Evolutionary conservation across 2,888 invertebrate genomes (phyloP).

Genomic region (Xanthorhoe spadicearia): DNA sequence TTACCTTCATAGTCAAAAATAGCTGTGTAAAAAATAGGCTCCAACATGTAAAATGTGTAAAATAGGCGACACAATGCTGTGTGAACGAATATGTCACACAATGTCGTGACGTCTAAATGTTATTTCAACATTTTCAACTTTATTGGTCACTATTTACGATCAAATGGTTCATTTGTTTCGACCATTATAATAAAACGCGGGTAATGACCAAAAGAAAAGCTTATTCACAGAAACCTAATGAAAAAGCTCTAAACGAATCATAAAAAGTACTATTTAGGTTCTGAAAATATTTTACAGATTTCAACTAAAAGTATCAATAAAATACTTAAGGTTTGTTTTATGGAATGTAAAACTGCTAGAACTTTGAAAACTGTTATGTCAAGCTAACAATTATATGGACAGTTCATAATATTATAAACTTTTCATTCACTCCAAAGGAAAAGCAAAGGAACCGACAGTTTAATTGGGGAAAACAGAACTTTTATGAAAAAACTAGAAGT

Average conservation of each 20-base stretch:
- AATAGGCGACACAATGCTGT: neutral
- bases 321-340: neutral
- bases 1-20: too few species aligned
- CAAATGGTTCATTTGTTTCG: conserved; percentile 24
- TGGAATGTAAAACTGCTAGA: too few species aligned
- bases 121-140: conserved; percentile 24
- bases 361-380: too few species aligned
- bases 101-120: conserved; percentile 1
- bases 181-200: conserved; percentile 28
- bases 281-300: conserved; percentile 8
- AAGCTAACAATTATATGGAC: too few species aligned
- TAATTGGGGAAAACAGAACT: too few species aligned
- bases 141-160: conserved; percentile 22
- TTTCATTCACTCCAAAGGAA: too few species aligned
- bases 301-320: neutral
- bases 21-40: too few species aligned
- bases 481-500: too few species aligned
- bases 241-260: conserved; percentile 16
- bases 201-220: conserved; percentile 26
- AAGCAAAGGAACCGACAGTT: too few species aligned
- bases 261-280: conserved; percentile 20
- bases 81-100: too few species aligned
- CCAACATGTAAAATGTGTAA: too few species aligned
- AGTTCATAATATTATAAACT: too few species aligned
- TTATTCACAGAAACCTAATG: conserved; percentile 15